Base-by-base conservation (phyloP, 1,140 invertebrate species). In the Whitmania pigra region DNA sequence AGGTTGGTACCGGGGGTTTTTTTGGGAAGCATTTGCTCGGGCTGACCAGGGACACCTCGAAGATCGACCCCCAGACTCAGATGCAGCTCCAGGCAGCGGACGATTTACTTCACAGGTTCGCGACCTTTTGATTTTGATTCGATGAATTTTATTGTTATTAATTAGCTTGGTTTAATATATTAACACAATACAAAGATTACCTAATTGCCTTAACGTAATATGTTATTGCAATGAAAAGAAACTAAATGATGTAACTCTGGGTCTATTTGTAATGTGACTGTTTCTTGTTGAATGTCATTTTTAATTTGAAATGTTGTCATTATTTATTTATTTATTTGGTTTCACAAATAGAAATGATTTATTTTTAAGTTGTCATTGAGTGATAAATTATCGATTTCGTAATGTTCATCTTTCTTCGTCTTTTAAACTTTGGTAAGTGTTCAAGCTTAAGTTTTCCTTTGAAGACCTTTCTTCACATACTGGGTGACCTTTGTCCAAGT, bases 401-500 rank as follows among this genome's bases (percentile, higher is more conserved):
- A 2, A 36, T 36, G 2, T 36, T 36, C 31, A 36, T 6, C 54
- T 3, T 25, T 57, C 9, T 25, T 57, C 2, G 2, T 57, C 54
- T 57, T 9, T 3, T 3, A 4, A 25, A 25, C 2, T 57, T 25
- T 57, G 54, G 25, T 2, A 9, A 57, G 25, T 20, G 25, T 57
- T 57, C 20, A 57, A n/a, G 54, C 20, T 57, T 57, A 57, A 57
- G 5, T 63, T 63, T 63, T 63, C 29, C 9, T n/a, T 25, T 7
- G 9, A 22, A 70, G 69, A 22, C 69, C 69, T 4, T 70, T 53
- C 29, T 70, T 70, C 53, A 70, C 69, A 0, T 99, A 96, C 84
- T 99, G 82, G 86, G 90, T 98, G 36, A 96, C 93, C 63, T 93
- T 91, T 18, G 93, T 97, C 53, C 96, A 99, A 83, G 87, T 95